These are phyloP conservation scores for Caenorhabditis virilis DNA, from an alignment of 2,888 invertebrate species.

Conservation along the genomic window DNA sequence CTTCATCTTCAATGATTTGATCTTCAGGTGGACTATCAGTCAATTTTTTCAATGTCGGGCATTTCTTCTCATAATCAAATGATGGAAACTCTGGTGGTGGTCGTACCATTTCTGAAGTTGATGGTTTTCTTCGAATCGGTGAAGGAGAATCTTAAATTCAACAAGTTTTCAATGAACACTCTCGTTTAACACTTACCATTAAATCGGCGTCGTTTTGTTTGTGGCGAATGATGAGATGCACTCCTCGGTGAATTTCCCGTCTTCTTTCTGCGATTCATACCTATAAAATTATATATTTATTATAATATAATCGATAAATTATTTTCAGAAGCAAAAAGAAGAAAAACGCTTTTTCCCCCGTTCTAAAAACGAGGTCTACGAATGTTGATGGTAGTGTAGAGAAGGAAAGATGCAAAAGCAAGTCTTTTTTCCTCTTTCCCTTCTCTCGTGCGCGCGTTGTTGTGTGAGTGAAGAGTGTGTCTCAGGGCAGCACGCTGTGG, in stretches of 20 bases:
- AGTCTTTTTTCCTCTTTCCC: neutral
- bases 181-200: too few species aligned
- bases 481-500: too few species aligned
- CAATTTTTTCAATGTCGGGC: conserved; percentile 12
- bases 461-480: neutral
- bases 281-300: too few species aligned
- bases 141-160: conserved; percentile 16
- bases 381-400: too few species aligned
- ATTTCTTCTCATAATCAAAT: conserved; percentile 17
- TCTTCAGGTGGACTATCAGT: conserved; percentile 9
- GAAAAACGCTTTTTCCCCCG: too few species aligned
- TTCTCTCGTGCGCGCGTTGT: neutral
- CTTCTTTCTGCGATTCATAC: conserved; percentile 30
- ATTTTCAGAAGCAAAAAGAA: neutral
- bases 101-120: neutral
- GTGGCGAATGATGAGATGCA: neutral
- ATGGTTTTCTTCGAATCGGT: neutral
- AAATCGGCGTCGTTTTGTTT: conserved; percentile 2
- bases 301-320: neutral
- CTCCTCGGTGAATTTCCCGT: conserved; percentile 9
- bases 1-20: too few species aligned
- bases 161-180: neutral
- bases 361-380: too few species aligned
- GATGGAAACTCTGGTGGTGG: conserved; percentile 36
- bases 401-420: too few species aligned